Conservation (phyloP, 1,140 invertebrate genomes). For the Nasonia vitripennis region DNA sequence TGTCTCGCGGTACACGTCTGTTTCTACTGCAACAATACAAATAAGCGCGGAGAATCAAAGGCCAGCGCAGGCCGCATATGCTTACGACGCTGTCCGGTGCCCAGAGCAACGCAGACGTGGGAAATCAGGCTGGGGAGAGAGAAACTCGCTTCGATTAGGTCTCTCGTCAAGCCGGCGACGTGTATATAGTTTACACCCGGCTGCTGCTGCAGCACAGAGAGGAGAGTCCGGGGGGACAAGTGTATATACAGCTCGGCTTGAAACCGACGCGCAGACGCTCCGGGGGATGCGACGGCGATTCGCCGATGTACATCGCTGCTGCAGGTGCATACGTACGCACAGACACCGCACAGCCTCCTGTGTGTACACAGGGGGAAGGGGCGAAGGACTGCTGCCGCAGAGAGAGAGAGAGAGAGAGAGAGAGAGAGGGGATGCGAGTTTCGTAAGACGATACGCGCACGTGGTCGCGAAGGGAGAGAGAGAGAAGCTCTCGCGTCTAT, state of each 20-base stretch:
- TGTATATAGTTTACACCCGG: no score
- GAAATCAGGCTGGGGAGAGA: not conserved
- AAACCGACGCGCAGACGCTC: not conserved
- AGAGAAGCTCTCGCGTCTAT: not conserved
- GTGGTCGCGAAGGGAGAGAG: no score
- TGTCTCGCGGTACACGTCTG: not conserved
- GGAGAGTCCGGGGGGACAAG: not conserved
- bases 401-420: no score
- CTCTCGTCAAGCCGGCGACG: not conserved
- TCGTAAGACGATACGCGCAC: not conserved
- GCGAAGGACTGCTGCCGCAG: no score
- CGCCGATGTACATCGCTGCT: not conserved
- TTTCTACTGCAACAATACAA: not conserved
- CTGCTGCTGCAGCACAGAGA: not conserved
- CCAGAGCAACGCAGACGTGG: no score
- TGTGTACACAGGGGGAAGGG: no score
- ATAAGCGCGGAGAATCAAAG: no score
- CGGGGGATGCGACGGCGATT: not conserved
- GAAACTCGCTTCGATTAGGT: not conserved
- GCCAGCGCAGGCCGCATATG: no score
- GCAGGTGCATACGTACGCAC: not conserved
- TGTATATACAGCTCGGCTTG: not conserved
- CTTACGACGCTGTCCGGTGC: no score
- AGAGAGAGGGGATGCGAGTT: no score
- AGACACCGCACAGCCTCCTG: no score